phyloP scores from a whole-genome alignment of 2,888 invertebrate genomes.

The Anticlea derivata region DNA sequence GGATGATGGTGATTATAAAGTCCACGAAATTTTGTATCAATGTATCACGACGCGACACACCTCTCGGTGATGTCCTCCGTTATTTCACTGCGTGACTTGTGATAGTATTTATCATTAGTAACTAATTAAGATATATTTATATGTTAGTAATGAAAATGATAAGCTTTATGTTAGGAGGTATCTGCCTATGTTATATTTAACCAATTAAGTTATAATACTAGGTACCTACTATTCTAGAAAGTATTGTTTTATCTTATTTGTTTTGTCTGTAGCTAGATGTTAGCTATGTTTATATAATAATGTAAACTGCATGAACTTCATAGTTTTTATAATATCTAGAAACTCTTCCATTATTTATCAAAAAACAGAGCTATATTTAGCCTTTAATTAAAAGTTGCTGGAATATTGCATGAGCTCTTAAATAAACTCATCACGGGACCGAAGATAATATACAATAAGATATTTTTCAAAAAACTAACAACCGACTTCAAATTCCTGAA shows the following conservation, averaged over 20 bases:
- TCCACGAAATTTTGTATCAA: neutral
- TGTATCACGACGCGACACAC: constrained; percentile 40
- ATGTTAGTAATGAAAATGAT: constrained; percentile 11
- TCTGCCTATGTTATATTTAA: neutral
- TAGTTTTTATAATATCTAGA: constrained; percentile 8
- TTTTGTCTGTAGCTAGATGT: no score
- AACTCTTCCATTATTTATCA: constrained; percentile 24
- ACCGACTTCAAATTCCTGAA: no score
- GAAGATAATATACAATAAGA: no score
- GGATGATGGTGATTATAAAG: no score
- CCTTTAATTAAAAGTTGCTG: constrained; percentile 9
- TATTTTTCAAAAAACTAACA: no score
- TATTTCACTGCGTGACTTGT: constrained; percentile 42
- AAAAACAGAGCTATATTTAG: constrained; percentile 23
- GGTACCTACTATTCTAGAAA: neutral
- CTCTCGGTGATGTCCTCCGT: constrained; percentile 41
- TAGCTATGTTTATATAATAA: no score
- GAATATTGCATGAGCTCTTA: no score
- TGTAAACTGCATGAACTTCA: no score
- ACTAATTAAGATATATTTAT: constrained; percentile 30
- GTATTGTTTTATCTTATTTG: constrained; percentile 2
- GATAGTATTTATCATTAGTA: constrained; percentile 35
- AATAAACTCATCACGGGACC: no score
- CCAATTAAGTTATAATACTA: constrained; percentile 1
- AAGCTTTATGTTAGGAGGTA: constrained; percentile 7